A percentile compares a stretch with the other conserved stretches of the same genome.
These are phyloP conservation scores for Sternarchorhynchus goeldii DNA, from an alignment of 2,797 vertebrate genomes.

Conservation along the genomic window DNA sequence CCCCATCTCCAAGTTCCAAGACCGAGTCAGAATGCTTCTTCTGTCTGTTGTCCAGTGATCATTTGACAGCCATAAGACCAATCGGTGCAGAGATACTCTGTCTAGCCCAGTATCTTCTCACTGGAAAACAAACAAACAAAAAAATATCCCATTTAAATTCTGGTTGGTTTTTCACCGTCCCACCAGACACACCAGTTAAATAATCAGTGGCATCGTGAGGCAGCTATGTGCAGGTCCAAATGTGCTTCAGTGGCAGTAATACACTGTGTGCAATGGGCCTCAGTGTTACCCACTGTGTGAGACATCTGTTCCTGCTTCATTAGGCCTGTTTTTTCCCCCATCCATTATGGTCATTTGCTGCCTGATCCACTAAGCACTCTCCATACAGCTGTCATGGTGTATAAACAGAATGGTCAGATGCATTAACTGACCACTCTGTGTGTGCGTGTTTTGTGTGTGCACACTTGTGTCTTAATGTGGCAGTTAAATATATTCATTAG, in stretches of 20 bases:
- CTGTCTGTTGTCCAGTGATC: too few relatives aligned
- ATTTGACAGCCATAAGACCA: too few relatives aligned
- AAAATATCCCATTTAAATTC: too few relatives aligned
- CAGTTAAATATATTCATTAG: not conserved
- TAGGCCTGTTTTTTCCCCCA: conserved; percentile 10
- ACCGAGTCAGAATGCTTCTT: too few relatives aligned
- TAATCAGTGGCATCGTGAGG: not conserved
- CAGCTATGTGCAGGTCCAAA: not conserved
- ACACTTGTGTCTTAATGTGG: not conserved
- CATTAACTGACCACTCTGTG: not conserved
- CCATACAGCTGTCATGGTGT: not conserved
- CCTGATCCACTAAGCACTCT: conserved; percentile 13
- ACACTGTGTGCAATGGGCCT: not conserved
- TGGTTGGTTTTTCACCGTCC: not conserved
- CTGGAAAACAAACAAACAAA: too few relatives aligned
- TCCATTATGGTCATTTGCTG: not conserved
- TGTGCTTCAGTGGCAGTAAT: not conserved
- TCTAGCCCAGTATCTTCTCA: too few relatives aligned
- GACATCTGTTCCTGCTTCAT: conserved; percentile 8
- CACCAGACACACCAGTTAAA: not conserved
- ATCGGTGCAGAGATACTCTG: too few relatives aligned
- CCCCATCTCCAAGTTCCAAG: too few relatives aligned
- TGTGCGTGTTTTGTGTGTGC: not conserved
- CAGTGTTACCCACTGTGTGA: not conserved
- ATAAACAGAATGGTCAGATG: not conserved